A percentile compares a stretch with the other conserved stretches of the same genome.
Evolutionary conservation across 2,113 vertebrate genomes (phyloP).

Genomic region (Colius striatus): DNA sequence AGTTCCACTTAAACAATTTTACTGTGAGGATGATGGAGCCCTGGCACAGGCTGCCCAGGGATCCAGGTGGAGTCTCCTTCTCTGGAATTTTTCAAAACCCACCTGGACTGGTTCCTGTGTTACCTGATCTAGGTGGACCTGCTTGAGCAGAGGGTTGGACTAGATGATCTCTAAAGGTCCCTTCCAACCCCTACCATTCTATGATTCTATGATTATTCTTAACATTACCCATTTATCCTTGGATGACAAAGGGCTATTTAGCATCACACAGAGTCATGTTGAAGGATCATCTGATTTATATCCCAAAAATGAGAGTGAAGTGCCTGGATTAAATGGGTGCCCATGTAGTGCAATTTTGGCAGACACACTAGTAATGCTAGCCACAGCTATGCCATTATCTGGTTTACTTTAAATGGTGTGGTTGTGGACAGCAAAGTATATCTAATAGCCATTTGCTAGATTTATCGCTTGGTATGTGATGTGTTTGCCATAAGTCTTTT

Average conservation of each 20-base stretch:
- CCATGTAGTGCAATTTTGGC: not conserved
- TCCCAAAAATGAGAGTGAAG: not conserved
- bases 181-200: too few species aligned
- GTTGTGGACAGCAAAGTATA: conserved; percentile 40
- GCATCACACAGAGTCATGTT: not conserved
- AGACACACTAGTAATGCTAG: not conserved
- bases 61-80: too few species aligned
- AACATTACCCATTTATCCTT: not conserved
- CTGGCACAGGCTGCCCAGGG: too few species aligned
- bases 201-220: not conserved
- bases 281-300: not conserved
- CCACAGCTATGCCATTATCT: not conserved
- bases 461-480: conserved; percentile 38
- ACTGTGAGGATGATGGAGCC: too few species aligned
- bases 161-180: too few species aligned
- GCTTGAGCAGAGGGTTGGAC: too few species aligned
- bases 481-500: conserved; percentile 50
- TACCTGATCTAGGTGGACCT: too few species aligned
- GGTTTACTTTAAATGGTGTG: conserved; percentile 47
- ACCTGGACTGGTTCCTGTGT: too few species aligned
- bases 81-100: too few species aligned
- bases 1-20: too few species aligned
- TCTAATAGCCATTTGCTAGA: conserved; percentile 56
- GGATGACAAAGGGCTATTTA: not conserved
- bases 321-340: not conserved